phyloP scores from a whole-genome alignment of 2,888 invertebrate species.

The Clostera curtula region DNA sequence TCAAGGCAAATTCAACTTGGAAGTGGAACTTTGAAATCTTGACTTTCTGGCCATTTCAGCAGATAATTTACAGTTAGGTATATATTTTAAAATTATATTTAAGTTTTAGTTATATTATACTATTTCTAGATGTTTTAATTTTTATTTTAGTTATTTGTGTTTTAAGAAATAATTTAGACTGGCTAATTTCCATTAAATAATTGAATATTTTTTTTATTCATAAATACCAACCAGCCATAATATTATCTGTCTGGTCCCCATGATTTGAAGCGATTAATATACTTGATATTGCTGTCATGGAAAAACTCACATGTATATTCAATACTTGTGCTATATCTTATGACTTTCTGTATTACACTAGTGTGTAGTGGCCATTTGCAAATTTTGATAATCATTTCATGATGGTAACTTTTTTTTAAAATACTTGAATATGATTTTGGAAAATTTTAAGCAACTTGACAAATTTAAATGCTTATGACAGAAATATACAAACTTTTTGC shows the following conservation, averaged over 20 bases:
- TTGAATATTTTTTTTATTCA: conserved; percentile 3
- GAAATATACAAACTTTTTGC: conserved; percentile 3
- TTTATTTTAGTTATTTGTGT: no score
- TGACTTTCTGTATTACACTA: conserved; percentile 22
- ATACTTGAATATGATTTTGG: conserved; percentile 10
- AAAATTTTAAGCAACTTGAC: conserved; percentile 4
- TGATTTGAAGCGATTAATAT: conserved; percentile 9
- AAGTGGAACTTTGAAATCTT: no score
- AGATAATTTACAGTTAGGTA: no score
- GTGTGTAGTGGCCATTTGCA: conserved; percentile 21
- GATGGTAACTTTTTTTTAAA: conserved; percentile 18
- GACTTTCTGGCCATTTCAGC: no score
- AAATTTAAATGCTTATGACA: conserved; percentile 13
- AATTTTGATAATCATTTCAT: conserved; percentile 44
- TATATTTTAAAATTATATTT: no score
- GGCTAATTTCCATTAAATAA: no score
- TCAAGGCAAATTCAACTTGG: no score
- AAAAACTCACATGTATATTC: conserved; percentile 32
- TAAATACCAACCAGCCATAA: conserved; percentile 32
- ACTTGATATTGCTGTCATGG: conserved; percentile 22
- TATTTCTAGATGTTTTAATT: no score
- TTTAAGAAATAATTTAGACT: no score
- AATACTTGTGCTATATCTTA: conserved; percentile 25
- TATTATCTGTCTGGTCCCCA: conserved; percentile 26
- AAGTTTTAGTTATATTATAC: no score